Evolutionary conservation across 2,797 vertebrate genomes (phyloP).

Genomic region (Mycteria americana): DNA sequence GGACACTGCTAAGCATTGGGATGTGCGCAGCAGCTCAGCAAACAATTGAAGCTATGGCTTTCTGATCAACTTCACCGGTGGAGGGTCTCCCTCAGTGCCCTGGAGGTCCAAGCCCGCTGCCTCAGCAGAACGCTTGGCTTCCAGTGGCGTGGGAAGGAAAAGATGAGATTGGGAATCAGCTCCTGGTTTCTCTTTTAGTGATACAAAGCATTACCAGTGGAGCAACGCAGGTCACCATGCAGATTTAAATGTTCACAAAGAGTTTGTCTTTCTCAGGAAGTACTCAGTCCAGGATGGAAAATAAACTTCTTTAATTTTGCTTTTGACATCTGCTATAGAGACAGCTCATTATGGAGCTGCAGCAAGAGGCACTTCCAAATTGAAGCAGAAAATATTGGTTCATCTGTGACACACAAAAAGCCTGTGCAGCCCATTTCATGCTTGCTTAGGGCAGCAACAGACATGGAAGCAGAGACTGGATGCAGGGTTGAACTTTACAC

Average conservation of each 20-base stretch:
- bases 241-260: background rate
- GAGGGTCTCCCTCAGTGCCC: background rate
- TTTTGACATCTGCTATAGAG: background rate
- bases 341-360: background rate
- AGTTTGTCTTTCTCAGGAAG: constrained; percentile 35
- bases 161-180: background rate
- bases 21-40: background rate
- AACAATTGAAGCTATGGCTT: background rate
- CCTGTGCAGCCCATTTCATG: background rate
- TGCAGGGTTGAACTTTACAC: background rate
- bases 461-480: background rate
- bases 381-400: background rate
- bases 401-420: background rate
- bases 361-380: background rate
- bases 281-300: background rate
- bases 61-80: background rate
- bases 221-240: background rate
- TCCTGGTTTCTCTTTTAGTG: background rate
- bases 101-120: background rate
- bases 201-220: background rate
- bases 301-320: background rate
- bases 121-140: background rate
- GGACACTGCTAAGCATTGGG: background rate
- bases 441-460: background rate
- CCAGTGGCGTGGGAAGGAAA: constrained; percentile 7